A percentile compares a stretch with the other conserved stretches of the same genome.
phyloP scores from a whole-genome alignment of 2,797 vertebrate genomes.

The Etheostoma nigrum region DNA sequence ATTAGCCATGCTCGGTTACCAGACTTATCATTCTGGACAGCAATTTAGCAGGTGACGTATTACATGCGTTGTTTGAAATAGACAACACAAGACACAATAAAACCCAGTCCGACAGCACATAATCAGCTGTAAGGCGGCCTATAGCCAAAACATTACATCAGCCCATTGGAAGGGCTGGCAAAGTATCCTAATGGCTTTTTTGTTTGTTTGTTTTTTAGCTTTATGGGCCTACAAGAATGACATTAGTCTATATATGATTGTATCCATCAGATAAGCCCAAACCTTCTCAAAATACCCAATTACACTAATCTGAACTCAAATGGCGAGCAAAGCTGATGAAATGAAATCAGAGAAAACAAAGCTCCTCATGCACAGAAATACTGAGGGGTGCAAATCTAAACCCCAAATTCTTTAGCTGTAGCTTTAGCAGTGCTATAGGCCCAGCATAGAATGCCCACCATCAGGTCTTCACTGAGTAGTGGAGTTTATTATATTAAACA shows the following conservation, averaged over 20 bases:
- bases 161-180: conserved; percentile 32
- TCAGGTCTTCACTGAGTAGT: background rate
- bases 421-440: background rate
- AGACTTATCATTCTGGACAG: conserved; percentile 49
- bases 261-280: conserved; percentile 39
- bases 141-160: conserved; percentile 51
- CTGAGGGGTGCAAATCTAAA: conserved; percentile 7
- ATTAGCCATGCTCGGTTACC: conserved; percentile 54
- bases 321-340: conserved; percentile 20
- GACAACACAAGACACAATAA: conserved; percentile 4
- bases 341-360: conserved; percentile 38
- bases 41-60: conserved; percentile 33
- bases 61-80: conserved; percentile 38
- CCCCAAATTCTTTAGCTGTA: conserved; percentile 6
- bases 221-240: conserved; percentile 20
- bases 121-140: conserved; percentile 1
- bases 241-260: conserved; percentile 43
- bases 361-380: conserved; percentile 14
- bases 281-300: conserved; percentile 35
- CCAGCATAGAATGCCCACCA: background rate
- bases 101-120: conserved; percentile 21
- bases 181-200: conserved; percentile 33
- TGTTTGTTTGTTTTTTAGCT: background rate
- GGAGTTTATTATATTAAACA: background rate
- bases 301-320: conserved; percentile 21